Evolutionary conservation across 2,888 invertebrate species (phyloP), one percentile per base, ranked within the genome.

Genomic region (Tanaodytes sp.): DNA sequence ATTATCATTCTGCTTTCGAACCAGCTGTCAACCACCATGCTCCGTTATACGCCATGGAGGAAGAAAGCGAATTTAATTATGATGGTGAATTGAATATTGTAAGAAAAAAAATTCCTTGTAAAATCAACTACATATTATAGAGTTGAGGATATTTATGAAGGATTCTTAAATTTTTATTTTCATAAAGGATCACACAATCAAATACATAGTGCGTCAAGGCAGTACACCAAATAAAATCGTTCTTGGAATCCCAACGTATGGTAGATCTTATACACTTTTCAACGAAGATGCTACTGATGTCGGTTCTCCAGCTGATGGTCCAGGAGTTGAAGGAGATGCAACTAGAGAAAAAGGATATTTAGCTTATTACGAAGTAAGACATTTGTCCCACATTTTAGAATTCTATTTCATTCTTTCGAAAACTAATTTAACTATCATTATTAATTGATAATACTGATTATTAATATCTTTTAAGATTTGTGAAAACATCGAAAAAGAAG

Each of bases 301-400:
- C n/a, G 96, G 95, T 0, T 89, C 95, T 0, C 94, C 95, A 0
- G 92, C 96, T 0, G 95, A 95, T 80, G 96, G 95, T 0, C 95
- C 96, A 0, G 96, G 96, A 0, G 92, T 92, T 59, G 93, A 95
- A 84, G 96, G 96, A 2, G 94, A 94, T 62, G 94, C 94, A 1
- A 96, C 96, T 0, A 89, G 94, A 75, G 96, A 97, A 85, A 95
- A 95, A 76, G 96, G 97, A 67, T 97, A 96, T 80, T 86, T 96
- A 75, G 94, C 96, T 18, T 96, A 95, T 81, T 96, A 96, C 82
- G 96, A 96, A 89, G 95, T 95, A n/a, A n/a, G n/a, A n/a, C n/a
- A n/a, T n/a, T n/a, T n/a, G n/a, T n/a, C n/a, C n/a, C n/a, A n/a
- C n/a, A n/a, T n/a, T n/a, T n/a, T n/a, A n/a, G n/a, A n/a, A n/a